These are phyloP conservation scores for Gorsachius magnificus DNA, from an alignment of 2,797 vertebrate genomes.

Conservation along the genomic window DNA sequence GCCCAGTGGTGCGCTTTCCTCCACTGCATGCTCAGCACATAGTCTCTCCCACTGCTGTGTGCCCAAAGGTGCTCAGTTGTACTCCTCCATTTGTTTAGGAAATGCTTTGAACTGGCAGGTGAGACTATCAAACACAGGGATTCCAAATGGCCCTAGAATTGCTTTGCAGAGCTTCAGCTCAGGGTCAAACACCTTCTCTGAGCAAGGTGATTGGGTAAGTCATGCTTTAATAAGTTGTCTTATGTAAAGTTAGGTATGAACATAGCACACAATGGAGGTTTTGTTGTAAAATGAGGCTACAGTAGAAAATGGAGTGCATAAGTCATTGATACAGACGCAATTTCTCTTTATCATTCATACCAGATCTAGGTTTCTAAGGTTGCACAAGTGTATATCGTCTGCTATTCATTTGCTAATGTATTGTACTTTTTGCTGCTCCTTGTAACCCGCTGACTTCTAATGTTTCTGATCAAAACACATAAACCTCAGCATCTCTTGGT, in stretches of 20 bases:
- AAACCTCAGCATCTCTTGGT: neutral
- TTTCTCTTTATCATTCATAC: neutral
- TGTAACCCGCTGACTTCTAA: neutral
- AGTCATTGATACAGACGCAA: neutral
- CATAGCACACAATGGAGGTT: neutral
- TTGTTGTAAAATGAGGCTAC: neutral
- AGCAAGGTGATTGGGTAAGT: slow-evolving; percentile 18
- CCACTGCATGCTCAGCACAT: rapidly evolving
- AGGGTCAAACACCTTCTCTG: slow-evolving; percentile 19
- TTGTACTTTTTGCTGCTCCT: neutral
- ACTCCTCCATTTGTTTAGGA: neutral
- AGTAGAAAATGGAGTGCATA: neutral
- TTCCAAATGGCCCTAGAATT: neutral
- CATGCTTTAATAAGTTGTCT: slow-evolving; percentile 4
- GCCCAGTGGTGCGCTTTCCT: neutral
- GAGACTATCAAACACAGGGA: neutral
- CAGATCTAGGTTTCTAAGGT: neutral
- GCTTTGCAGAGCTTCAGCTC: neutral
- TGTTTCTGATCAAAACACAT: slow-evolving; percentile 14
- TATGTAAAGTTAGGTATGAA: neutral
- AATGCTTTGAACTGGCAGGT: neutral
- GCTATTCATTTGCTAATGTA: neutral
- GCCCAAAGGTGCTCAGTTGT: neutral
- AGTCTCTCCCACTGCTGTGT: neutral
- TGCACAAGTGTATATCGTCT: neutral